phyloP scores from a whole-genome alignment of 2,797 vertebrate species.

The Gymnopithys bicolor region DNA sequence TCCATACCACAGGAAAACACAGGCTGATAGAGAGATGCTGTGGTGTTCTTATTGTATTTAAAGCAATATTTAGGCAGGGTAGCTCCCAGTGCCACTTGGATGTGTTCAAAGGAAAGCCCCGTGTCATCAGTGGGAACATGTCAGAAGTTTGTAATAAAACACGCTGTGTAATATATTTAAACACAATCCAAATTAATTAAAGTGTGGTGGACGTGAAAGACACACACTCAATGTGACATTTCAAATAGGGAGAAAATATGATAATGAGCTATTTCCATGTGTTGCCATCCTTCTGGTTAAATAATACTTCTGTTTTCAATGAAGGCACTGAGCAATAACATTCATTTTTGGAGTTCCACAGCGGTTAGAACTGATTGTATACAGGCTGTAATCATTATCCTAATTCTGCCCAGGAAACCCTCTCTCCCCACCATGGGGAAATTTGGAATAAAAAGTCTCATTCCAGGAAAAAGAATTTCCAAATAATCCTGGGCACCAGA shows the following conservation, averaged over 20 bases:
- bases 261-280: conserved; percentile 65
- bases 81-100: neutral
- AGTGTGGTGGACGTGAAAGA: conserved; percentile 55
- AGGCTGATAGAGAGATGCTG: neutral
- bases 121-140: conserved; percentile 26
- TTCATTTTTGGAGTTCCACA: conserved; percentile 66
- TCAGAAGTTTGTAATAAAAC: conserved; percentile 60
- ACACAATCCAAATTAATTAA: conserved; percentile 57
- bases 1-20: neutral
- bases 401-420: conserved; percentile 68
- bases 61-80: conserved; percentile 15
- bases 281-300: conserved; percentile 65
- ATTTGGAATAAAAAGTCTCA: conserved; percentile 71
- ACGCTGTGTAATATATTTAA: conserved; percentile 40
- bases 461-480: conserved; percentile 74
- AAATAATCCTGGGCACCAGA: conserved; percentile 67
- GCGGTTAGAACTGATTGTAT: conserved; percentile 66
- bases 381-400: conserved; percentile 66
- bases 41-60: neutral
- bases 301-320: conserved; percentile 64
- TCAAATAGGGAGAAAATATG: conserved; percentile 66
- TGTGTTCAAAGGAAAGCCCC: conserved; percentile 12
- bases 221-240: conserved; percentile 38
- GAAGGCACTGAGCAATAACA: conserved; percentile 57
- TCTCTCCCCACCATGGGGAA: conserved; percentile 59